phyloP scores from a whole-genome alignment of 1,140 invertebrate genomes.

The Anastatus disparis region DNA sequence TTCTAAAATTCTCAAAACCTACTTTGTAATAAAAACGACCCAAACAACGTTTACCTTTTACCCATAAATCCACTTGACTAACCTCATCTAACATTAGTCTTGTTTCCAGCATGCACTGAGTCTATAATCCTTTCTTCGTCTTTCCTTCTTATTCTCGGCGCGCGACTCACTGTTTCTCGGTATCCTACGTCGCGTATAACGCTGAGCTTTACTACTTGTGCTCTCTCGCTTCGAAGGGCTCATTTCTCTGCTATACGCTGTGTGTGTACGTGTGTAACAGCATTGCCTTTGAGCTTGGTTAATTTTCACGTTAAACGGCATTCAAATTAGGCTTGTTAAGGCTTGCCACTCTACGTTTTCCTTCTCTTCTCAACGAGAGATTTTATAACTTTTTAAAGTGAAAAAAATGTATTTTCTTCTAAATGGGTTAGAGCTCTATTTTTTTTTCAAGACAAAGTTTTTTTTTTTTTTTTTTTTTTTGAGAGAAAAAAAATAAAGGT shows the following conservation, averaged over 20 bases:
- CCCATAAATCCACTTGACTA: no score
- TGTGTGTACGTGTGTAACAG: not conserved
- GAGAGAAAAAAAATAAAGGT: no score
- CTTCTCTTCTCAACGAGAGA: not conserved
- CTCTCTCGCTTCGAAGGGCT: not conserved
- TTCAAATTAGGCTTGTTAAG: slow-evolving; percentile 31
- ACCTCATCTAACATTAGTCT: not conserved
- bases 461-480: no score
- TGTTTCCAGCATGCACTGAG: no score
- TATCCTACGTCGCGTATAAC: no score
- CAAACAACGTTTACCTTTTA: no score
- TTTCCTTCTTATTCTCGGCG: not conserved
- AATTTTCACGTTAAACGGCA: slow-evolving; percentile 22
- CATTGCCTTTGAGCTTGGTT: slow-evolving; percentile 12
- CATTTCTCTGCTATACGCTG: not conserved
- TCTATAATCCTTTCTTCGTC: not conserved
- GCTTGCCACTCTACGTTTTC: not conserved
- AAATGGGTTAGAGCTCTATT: not conserved
- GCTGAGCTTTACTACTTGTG: not conserved
- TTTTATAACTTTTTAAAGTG: not conserved
- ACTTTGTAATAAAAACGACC: no score
- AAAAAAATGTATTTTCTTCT: not conserved
- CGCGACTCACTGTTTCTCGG: not conserved
- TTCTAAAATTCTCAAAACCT: no score
- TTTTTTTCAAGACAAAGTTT: not conserved